A percentile compares a stretch with the other conserved stretches of the same genome.
phyloP scores from a whole-genome alignment of 53 echinoderm and acorn worm species.

The Arbacia lixula region DNA sequence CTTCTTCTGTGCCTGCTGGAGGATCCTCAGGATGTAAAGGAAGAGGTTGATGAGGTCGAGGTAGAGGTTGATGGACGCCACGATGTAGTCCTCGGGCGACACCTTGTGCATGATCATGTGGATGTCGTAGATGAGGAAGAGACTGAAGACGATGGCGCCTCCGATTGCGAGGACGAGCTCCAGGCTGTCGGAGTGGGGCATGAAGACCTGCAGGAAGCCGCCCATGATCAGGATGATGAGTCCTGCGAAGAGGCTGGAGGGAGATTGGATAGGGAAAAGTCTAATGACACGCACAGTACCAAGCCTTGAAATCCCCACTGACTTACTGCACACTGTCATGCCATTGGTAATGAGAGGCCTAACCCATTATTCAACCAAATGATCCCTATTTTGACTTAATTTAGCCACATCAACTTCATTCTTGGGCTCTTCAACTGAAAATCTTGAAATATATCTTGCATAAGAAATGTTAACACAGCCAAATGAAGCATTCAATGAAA shows the following conservation, averaged over 20 bases:
- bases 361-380: no score
- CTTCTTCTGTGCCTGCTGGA: conserved; percentile 86
- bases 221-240: conserved; percentile 79
- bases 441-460: no score
- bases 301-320: no score
- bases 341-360: no score
- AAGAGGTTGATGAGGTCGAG: conserved; percentile 95
- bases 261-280: neutral
- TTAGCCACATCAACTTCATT: no score
- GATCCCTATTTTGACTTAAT: no score
- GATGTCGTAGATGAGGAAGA: conserved; percentile 94
- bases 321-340: no score
- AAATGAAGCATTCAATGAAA: no score
- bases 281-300: no score
- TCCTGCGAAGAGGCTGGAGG: conserved; percentile 78
- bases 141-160: conserved; percentile 90
- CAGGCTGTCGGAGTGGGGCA: conserved; percentile 83
- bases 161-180: conserved; percentile 85
- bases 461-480: no score
- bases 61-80: conserved; percentile 94
- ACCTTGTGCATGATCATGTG: conserved; percentile 95
- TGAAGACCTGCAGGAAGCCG: conserved; percentile 82
- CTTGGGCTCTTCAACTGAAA: no score
- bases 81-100: conserved; percentile 96
- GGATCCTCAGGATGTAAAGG: conserved; percentile 89